Evolutionary conservation across 2,888 invertebrate genomes (phyloP), one percentile per base, ranked within the genome.

Genomic region (Adela reaumurella): DNA sequence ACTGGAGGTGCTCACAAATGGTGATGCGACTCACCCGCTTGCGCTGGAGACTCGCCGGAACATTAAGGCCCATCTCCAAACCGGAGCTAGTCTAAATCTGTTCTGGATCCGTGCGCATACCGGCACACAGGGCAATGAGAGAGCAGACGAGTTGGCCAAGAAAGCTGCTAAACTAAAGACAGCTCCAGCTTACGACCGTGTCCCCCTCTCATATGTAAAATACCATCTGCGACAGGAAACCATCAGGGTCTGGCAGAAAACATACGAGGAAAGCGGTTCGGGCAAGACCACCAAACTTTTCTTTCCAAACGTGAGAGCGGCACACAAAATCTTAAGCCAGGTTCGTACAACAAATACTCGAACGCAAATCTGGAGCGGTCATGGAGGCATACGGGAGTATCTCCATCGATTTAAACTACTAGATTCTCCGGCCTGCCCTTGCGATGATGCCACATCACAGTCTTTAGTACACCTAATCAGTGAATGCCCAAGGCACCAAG

Each of bases 321-420:
- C 50, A 1, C 42, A 49, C 35, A 42, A 20, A 14, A 10, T 46
- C 1, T 4, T 50, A 0, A 19, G 43, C 1, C 16, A 49, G 6
- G 6, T 43, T 0, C 17, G 46, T 1, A 3, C 41, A 2, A 29
- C 17, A 3, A 10, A 16, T 2, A 11, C 29, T 1, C 6, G 43
- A 1, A 45, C 45, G 0, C 51, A 53, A 18, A 16, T 46, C 2
- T 16, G 51, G 24, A 54, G 52, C 2, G 54, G 54, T 1, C 53
- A 53, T 11, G 53, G 53, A 1, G 53, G 52, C 1, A 49, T 52
- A 17, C 42, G 49, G 0, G 29, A 47, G 17, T 55, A 54, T 45
- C 41, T 55, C 18, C 24, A 51, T 18, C 41, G 52, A 2, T 54
- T 54, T 43, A 52, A 51, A 19, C 47, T 47, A 17, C 50, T 46